phyloP scores from a whole-genome alignment of 2,113 vertebrate species.

The Montifringilla adamsi region DNA sequence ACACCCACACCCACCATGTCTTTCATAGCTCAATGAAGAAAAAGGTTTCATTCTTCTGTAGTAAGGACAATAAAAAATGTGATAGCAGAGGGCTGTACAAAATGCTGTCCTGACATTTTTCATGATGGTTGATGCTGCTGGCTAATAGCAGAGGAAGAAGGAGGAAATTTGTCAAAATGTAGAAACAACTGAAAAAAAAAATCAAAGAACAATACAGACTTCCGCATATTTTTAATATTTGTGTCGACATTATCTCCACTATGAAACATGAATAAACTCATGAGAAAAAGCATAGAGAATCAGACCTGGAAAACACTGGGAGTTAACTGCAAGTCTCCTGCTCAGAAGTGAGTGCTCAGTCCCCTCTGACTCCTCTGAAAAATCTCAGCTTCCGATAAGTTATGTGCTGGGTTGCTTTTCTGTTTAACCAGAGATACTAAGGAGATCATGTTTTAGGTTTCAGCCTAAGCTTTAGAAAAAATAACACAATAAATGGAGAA shows the following conservation, averaged over 20 bases:
- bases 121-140: background rate
- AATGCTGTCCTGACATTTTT: background rate
- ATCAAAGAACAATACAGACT: background rate
- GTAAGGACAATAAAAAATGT: background rate
- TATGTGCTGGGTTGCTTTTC: fast-evolving
- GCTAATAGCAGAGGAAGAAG: background rate
- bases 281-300: background rate
- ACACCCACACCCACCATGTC: background rate
- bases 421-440: background rate
- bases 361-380: background rate
- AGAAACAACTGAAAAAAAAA: background rate
- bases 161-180: background rate
- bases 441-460: background rate
- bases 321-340: background rate
- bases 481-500: background rate
- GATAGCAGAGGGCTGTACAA: background rate
- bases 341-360: background rate
- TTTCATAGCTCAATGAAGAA: background rate
- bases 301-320: background rate
- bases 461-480: background rate
- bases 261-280: fast-evolving
- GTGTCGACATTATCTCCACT: background rate
- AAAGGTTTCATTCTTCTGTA: background rate
- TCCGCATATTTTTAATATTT: background rate
- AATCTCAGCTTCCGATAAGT: background rate